These are phyloP conservation scores for Euphonia xanthogaster DNA, from an alignment of 2,797 vertebrate genomes.

Conservation along the genomic window DNA sequence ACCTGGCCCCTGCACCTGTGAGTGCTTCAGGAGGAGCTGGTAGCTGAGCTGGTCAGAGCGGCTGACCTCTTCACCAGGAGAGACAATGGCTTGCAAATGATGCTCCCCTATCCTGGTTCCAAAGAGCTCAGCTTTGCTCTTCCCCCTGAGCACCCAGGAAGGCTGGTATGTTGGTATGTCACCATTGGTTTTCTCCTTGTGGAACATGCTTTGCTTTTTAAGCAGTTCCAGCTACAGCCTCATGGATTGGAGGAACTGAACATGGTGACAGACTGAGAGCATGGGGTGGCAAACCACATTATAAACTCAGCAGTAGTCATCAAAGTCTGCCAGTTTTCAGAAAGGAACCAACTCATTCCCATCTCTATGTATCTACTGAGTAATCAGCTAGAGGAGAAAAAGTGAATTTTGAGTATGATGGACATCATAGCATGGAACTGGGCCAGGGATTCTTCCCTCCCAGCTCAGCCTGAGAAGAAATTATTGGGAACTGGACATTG, in stretches of 20 bases:
- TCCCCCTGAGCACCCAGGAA: background rate
- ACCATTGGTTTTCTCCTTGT: background rate
- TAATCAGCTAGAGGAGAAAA: background rate
- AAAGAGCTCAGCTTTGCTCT: background rate
- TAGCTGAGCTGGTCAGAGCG: background rate
- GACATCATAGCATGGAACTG: background rate
- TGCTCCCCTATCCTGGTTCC: background rate
- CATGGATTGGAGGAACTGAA: rapidly evolving
- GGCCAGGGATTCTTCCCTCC: background rate
- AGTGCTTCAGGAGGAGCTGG: background rate
- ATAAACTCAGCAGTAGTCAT: background rate
- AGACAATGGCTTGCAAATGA: background rate
- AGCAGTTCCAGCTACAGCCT: background rate
- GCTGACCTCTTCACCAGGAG: background rate
- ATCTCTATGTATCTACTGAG: background rate
- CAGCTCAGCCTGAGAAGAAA: background rate
- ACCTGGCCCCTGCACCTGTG: background rate
- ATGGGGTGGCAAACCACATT: background rate
- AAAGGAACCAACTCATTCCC: background rate
- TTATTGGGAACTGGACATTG: background rate
- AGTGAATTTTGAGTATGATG: background rate
- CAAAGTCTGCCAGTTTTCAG: background rate
- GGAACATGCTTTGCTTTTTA: background rate
- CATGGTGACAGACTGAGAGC: background rate
- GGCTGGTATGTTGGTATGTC: background rate